Base-by-base conservation (phyloP, 92 coral and sea anemone genomes). In the Galaxea fascicularis region DNA sequence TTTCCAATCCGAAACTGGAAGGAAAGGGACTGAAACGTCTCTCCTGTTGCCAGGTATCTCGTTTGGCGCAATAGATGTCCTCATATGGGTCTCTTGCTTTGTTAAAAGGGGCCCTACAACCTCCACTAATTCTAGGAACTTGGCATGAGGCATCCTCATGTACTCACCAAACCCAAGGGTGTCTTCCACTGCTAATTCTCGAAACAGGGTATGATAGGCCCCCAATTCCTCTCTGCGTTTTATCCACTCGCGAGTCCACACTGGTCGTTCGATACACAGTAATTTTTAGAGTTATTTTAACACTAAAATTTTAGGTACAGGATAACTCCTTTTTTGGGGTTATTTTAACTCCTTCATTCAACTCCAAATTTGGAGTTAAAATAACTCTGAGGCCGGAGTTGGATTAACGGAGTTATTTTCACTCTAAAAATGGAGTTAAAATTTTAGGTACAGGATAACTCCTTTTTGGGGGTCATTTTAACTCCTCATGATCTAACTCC, bases 31-130 rank as follows among this genome's bases (percentile, higher is more conserved):
- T 51, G 25, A 47, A 78, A 77, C 54, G 70, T 86, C 70, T 86
- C 79, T 66, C 85, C 85, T 28, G 89, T 86, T 62, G 85, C 89
- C 44, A 77, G 26, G 70, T 85, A 85, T 72, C 89, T 85, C 89
- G 44, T 70, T 49, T 11, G 84, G 84, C 21, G 46, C 58, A 66
- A 77, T 76, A 21, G 78, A 65, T 70, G 17, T 85, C 47, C 89
- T 16, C 89, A 86, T 78, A 22, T 21, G 45, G n/a, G 89, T 86
- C 12, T 86, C 85, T 79, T 86, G 53, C 86, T 78, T 49, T 20
- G 22, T 30, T 86, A 78, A 24, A 27, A 77, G 71, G 63, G 90
- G 85, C 49, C 83, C 76, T 26, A 77, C 53, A 31, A 12, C 69
- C 45, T 67, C 58, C 56, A 65, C 24, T n/a, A 86, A 39, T 47